Conservation (phyloP, 2,797 vertebrate species). For the Lepidocolaptes lacrymiger region DNA sequence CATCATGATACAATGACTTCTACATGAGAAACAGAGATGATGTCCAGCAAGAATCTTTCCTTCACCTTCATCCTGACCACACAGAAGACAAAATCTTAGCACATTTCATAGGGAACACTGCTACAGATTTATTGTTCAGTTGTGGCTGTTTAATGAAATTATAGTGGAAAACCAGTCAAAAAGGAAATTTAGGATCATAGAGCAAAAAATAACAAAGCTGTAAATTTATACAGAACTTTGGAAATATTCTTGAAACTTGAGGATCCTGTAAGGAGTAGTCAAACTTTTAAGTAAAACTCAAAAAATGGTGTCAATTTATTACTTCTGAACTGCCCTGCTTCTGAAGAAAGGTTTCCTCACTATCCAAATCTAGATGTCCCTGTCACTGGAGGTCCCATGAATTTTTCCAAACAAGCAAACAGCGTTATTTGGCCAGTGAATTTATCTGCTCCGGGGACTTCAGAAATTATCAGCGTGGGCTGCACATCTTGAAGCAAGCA, state of each 20-base stretch:
- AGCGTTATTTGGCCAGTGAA: rapidly evolving
- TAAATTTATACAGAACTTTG: neutral
- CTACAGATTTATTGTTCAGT: neutral
- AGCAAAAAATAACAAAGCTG: neutral
- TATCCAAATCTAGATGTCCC: too few species aligned
- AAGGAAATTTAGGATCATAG: neutral
- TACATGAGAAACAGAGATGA: neutral
- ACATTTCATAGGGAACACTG: rapidly evolving
- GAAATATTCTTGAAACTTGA: neutral
- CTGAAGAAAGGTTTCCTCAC: neutral
- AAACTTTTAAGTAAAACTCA: neutral
- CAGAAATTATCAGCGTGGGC: neutral
- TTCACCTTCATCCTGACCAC: neutral
- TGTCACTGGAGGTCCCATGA: rapidly evolving
- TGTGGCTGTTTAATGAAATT: neutral
- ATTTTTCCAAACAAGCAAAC: neutral
- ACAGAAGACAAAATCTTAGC: neutral
- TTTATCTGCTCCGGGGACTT: neutral
- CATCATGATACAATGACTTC: neutral
- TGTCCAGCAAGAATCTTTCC: neutral
- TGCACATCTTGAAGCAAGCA: neutral
- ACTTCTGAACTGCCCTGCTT: neutral
- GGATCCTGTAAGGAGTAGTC: neutral
- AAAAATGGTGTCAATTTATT: neutral
- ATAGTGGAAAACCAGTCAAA: neutral